Evolutionary conservation across 1,140 invertebrate species (phyloP).

Genomic region (Sitodiplosis mosellana): DNA sequence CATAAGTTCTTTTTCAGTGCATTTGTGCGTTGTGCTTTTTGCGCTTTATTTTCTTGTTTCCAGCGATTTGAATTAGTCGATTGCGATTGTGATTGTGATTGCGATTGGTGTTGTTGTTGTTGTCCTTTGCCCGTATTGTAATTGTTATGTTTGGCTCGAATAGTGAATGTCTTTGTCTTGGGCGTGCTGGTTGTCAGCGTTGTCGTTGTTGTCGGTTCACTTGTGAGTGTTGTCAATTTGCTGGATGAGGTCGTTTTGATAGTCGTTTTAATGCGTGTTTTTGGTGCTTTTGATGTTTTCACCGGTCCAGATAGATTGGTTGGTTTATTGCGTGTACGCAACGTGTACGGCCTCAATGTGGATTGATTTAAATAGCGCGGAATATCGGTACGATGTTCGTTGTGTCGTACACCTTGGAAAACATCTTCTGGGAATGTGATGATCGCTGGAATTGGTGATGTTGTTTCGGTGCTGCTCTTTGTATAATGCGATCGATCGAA

Average conservation of each 20-base stretch:
- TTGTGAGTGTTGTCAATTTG: constrained; percentile 2
- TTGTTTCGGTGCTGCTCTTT: background rate
- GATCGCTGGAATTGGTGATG: constrained; percentile 16
- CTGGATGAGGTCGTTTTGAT: constrained; percentile 6
- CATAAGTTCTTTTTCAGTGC: background rate
- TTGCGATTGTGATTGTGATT: constrained; percentile 12
- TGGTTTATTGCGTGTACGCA: constrained; percentile 11
- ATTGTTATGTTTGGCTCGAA: constrained; percentile 7
- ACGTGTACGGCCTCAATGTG: constrained; percentile 29
- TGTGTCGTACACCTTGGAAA: constrained; percentile 14
- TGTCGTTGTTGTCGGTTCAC: constrained; percentile 2
- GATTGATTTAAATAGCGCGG: constrained; percentile 29
- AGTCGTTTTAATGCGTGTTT: background rate
- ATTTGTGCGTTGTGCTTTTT: no score
- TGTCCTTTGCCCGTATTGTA: constrained; percentile 21
- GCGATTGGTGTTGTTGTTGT: constrained; percentile 19
- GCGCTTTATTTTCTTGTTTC: constrained; percentile 22
- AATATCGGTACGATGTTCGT: constrained; percentile 4
- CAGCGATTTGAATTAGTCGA: constrained; percentile 24
- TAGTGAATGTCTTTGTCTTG: constrained; percentile 1
- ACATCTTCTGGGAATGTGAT: constrained; percentile 22
- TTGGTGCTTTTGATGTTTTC: constrained; percentile 23
- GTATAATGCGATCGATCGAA: background rate
- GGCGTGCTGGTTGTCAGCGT: constrained; percentile 5
- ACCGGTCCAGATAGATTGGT: constrained; percentile 22